phyloP scores from a whole-genome alignment of 1,140 invertebrate species.

The Adoxophyes honmai region DNA sequence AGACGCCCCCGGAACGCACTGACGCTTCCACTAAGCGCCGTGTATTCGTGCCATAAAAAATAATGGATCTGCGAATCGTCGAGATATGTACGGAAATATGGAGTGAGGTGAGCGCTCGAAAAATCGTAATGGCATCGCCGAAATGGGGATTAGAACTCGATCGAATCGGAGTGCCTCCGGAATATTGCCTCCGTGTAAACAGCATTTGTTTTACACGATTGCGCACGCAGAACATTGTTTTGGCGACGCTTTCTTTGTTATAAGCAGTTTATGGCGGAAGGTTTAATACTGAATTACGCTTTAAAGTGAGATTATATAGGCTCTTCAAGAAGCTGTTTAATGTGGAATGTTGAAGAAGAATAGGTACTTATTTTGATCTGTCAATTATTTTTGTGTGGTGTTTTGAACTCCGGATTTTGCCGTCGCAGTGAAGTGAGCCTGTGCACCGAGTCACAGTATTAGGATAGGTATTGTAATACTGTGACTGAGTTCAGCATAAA shows the following conservation, averaged over 20 bases:
- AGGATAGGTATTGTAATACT: too few relatives aligned
- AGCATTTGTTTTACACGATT: slow-evolving; percentile 2
- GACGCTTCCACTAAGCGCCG: slow-evolving; percentile 56
- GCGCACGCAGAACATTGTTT: slow-evolving; percentile 3
- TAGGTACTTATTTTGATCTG: too few relatives aligned
- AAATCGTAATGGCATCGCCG: slow-evolving; percentile 73
- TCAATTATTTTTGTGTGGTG: too few relatives aligned
- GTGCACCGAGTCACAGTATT: too few relatives aligned
- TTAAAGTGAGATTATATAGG: too few relatives aligned
- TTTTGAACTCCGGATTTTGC: too few relatives aligned
- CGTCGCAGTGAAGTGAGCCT: too few relatives aligned
- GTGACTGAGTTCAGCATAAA: too few relatives aligned
- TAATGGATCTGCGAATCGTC: slow-evolving; percentile 75
- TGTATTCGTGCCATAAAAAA: slow-evolving; percentile 74
- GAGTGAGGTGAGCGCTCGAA: slow-evolving; percentile 66
- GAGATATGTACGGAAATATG: slow-evolving; percentile 73
- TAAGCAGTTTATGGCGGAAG: too few relatives aligned
- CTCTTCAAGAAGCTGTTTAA: too few relatives aligned
- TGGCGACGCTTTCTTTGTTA: neutral
- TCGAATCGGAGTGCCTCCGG: slow-evolving; percentile 56
- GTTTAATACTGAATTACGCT: too few relatives aligned
- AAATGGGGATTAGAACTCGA: slow-evolving; percentile 75
- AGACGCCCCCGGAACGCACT: slow-evolving; percentile 3
- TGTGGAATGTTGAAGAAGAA: too few relatives aligned
- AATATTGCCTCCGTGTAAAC: slow-evolving; percentile 26